Conservation (phyloP, 2,888 invertebrate genomes). For the Lysandra bellargus region DNA sequence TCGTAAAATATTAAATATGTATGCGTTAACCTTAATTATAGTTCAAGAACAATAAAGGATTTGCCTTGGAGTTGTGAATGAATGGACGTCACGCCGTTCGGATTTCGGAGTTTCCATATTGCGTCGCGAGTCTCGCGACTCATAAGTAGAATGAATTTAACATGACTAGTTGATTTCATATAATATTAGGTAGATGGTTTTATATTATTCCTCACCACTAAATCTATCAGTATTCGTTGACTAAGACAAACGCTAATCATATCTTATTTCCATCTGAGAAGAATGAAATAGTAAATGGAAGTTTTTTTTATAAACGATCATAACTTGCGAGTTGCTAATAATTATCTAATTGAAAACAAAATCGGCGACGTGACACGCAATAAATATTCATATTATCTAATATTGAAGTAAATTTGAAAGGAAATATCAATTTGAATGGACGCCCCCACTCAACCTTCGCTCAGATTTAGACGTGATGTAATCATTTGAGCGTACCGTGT, state of each 20-base stretch:
- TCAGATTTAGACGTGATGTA: conserved; percentile 73
- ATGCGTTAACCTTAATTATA: conserved; percentile 44
- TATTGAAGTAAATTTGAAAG: conserved; percentile 66
- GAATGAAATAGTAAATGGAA: background rate
- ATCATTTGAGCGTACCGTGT: conserved; percentile 53
- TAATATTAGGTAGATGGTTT: background rate
- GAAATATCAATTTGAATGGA: conserved; percentile 74
- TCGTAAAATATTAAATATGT: conserved; percentile 63
- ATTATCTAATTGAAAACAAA: conserved; percentile 40
- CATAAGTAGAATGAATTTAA: background rate
- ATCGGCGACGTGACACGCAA: conserved; percentile 40
- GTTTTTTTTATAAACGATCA: background rate
- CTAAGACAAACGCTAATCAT: background rate
- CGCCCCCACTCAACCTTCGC: conserved; percentile 75
- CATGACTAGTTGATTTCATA: background rate
- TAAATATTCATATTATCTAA: conserved; percentile 42
- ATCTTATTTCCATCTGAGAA: background rate
- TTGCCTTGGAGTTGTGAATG: conserved; percentile 22
- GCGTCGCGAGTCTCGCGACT: background rate
- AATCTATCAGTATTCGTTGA: background rate
- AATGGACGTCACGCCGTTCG: background rate
- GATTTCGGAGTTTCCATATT: background rate
- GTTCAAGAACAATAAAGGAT: conserved; percentile 29
- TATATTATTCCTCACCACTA: background rate
- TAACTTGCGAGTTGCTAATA: conserved; percentile 35